Evolutionary conservation across 1,140 invertebrate genomes (phyloP).

Genomic region (Charaxes varanes): DNA sequence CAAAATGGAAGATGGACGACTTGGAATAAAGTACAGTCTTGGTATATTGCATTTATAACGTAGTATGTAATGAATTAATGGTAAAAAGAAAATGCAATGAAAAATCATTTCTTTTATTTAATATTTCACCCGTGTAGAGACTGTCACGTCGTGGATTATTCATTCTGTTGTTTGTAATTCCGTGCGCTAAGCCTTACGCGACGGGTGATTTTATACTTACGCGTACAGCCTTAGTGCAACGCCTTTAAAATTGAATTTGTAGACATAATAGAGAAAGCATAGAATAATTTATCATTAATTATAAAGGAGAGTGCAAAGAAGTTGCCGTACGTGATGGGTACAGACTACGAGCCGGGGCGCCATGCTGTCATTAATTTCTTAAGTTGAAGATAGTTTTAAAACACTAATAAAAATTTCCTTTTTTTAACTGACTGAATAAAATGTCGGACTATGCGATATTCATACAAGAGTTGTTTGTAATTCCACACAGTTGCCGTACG

Average conservation of each 20-base stretch:
- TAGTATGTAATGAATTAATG: too few species aligned
- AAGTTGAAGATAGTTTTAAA: not conserved
- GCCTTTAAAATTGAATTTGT: too few species aligned
- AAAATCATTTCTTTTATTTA: not conserved
- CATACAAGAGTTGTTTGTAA: constrained; percentile 26
- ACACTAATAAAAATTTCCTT: not conserved
- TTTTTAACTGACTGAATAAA: not conserved
- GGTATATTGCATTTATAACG: too few species aligned
- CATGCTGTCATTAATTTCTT: constrained; percentile 71
- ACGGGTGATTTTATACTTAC: too few species aligned
- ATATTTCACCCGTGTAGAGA: constrained; percentile 3
- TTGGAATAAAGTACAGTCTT: too few species aligned
- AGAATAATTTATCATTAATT: too few species aligned
- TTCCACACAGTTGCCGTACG: constrained; percentile 80
- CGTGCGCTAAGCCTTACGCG: constrained; percentile 16
- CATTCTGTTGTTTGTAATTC: constrained; percentile 20
- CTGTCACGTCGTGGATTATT: constrained; percentile 16
- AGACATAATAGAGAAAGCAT: too few species aligned
- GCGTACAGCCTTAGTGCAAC: too few species aligned
- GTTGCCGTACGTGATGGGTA: constrained; percentile 11
- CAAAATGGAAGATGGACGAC: too few species aligned
- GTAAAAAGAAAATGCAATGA: not conserved
- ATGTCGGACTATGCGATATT: constrained; percentile 4
- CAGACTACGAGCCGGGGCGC: constrained; percentile 9
- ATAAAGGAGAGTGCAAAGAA: too few species aligned